Percentiles rank a stretch among this genome's conserved stretches.
These are phyloP conservation scores for Dipodomys spectabilis DNA, from an alignment of 2,113 vertebrate species.

Conservation along the genomic window DNA sequence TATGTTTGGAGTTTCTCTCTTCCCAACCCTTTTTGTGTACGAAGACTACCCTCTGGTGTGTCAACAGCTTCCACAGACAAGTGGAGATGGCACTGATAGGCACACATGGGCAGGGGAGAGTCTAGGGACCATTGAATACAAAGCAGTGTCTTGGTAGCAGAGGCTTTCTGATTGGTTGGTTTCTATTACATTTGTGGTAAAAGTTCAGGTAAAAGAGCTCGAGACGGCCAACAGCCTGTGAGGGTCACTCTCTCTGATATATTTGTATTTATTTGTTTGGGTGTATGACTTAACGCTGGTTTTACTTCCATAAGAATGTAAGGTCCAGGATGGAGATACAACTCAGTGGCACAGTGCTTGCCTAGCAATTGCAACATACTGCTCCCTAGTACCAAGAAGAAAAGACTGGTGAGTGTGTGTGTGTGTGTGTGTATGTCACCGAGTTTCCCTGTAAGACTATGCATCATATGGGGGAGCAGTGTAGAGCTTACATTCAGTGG, in stretches of 20 bases:
- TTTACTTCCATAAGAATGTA: background rate
- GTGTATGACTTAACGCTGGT: background rate
- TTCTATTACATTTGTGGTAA: background rate
- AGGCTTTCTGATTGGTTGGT: background rate
- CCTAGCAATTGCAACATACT: no score
- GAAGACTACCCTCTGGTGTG: background rate
- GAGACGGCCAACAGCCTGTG: no score
- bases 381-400: background rate
- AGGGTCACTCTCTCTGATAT: background rate
- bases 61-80: background rate
- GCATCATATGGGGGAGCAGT: background rate
- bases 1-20: background rate
- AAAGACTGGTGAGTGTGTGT: background rate
- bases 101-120: no score
- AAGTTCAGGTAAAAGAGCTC: background rate
- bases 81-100: no score
- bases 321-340: background rate
- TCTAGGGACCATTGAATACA: background rate
- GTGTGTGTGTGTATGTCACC: background rate
- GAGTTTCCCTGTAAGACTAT: background rate
- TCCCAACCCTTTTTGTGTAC: background rate
- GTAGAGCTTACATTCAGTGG: background rate
- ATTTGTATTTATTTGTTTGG: background rate
- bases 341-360: no score
- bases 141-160: background rate